Evolutionary conservation across 2,888 invertebrate species (phyloP), one percentile per base, ranked within the genome.

Genomic region (Euplagia quadripunctaria): DNA sequence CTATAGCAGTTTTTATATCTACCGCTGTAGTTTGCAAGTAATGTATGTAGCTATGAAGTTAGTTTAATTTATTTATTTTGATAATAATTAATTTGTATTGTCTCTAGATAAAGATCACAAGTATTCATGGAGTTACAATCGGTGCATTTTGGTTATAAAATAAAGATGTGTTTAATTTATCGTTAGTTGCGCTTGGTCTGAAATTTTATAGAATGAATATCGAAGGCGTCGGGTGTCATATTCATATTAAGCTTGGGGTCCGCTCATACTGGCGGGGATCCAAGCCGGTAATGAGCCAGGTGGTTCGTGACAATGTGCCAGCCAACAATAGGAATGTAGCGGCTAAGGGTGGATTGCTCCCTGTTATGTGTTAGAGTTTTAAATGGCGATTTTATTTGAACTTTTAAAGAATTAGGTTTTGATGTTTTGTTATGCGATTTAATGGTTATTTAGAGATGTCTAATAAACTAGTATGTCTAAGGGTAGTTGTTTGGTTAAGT

Each of bases 271-370:
- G 87, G 88, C 79, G 79, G 80, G 82, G 84, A 80, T 85, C 86
- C 85, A 83, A 82, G 84, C 86, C 85, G 89, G 87, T 94, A 94
- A 94, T 93, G 93, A 94, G 93, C 93, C 94, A 94, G 95, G 94
- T 95, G 95, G 93, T 88, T 85, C 86, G 82, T 85, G 87, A 94
- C 93, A 93, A 93, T 94, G 90, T 90, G 86, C 84, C 80, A 79
- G 73, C 79, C 87, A 90, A 94, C 95, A 95, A 95, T 93, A 82
- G 86, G 77, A 78, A 86, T 82, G 82, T 86, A 84, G 80, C 82
- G 76, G 81, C 85, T 80, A 84, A 87, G 93, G 92, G 92, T 90
- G 87, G 88, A 81, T 79, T 79, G 83, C 85, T 85, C 86, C 85
- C 86, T 79, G 81, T 81, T 83, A 79, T 80, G 78, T 82, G 79